These are phyloP conservation scores for Cheilosia grossa DNA, from an alignment of 2,888 invertebrate genomes.

Conservation along the genomic window DNA sequence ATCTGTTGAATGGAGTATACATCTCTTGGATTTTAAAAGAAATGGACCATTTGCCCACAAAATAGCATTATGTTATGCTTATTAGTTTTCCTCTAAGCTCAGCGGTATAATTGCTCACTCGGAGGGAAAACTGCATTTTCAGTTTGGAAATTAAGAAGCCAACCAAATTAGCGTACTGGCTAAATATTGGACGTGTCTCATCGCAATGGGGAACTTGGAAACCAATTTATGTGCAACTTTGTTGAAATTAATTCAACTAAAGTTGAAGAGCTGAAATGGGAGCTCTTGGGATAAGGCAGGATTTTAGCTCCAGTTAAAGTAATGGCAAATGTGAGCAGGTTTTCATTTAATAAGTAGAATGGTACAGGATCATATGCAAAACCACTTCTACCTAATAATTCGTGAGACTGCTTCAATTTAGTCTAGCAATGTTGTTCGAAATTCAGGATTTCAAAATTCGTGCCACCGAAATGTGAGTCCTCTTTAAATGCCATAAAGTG, in stretches of 20 bases:
- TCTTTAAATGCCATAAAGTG: slow-evolving; percentile 10
- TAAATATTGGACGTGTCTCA: background rate
- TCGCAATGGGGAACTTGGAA: background rate
- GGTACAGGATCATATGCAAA: background rate
- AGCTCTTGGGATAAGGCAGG: background rate
- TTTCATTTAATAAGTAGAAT: background rate
- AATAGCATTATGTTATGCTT: background rate
- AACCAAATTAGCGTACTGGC: background rate
- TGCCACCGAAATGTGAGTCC: background rate
- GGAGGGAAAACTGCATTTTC: background rate
- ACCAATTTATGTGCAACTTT: background rate
- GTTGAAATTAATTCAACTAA: background rate
- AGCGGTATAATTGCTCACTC: background rate
- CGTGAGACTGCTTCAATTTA: no score
- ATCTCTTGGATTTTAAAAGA: background rate
- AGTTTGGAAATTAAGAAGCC: slow-evolving; percentile 2
- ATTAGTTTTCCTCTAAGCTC: background rate
- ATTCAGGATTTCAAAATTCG: background rate
- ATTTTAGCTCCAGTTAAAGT: background rate
- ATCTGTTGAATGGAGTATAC: no score
- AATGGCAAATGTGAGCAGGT: background rate
- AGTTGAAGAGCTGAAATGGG: background rate
- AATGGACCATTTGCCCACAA: background rate
- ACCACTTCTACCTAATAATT: no score
- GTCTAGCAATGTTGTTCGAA: no score